phyloP scores from a whole-genome alignment of 1,140 invertebrate species.

The Leptopilina clavipes region DNA sequence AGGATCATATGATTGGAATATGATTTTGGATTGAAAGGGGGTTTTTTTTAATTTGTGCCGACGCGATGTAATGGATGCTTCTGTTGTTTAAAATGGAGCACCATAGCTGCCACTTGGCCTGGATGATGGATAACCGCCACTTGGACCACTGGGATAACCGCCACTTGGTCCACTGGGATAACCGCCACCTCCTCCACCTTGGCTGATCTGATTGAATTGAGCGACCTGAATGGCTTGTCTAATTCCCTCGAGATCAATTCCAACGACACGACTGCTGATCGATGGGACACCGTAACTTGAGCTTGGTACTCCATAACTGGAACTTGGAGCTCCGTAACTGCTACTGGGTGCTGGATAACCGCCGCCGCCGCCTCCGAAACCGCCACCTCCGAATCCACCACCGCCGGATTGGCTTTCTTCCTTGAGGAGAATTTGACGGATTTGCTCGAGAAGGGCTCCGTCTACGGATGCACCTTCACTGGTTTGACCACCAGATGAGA shows the following conservation, averaged over 20 bases:
- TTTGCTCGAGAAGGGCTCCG: constrained; percentile 84
- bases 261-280: constrained; percentile 78
- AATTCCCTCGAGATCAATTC: constrained; percentile 84
- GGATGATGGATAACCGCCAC: constrained; percentile 71
- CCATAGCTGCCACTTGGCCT: constrained; percentile 67
- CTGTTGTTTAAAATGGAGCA: constrained; percentile 58
- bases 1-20: not conserved
- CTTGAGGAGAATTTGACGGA: constrained; percentile 86
- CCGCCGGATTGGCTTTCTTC: constrained; percentile 80
- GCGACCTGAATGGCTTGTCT: constrained; percentile 86
- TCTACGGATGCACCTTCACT: constrained; percentile 87
- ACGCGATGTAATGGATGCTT: constrained; percentile 28
- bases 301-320: constrained; percentile 72
- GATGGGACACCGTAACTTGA: constrained; percentile 73
- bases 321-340: constrained; percentile 74
- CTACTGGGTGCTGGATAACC: constrained; percentile 66
- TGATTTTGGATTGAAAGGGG: not conserved
- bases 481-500: constrained; percentile 83
- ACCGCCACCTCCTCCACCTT: constrained; percentile 57
- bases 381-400: constrained; percentile 67
- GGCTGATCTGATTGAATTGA: constrained; percentile 79
- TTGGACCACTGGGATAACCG: constrained; percentile 78
- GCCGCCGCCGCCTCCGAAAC: constrained; percentile 60
- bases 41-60: not conserved
- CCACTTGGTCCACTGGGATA: constrained; percentile 65